phyloP scores from a whole-genome alignment of 1,140 invertebrate genomes.

The Chironomus striatipennis region DNA sequence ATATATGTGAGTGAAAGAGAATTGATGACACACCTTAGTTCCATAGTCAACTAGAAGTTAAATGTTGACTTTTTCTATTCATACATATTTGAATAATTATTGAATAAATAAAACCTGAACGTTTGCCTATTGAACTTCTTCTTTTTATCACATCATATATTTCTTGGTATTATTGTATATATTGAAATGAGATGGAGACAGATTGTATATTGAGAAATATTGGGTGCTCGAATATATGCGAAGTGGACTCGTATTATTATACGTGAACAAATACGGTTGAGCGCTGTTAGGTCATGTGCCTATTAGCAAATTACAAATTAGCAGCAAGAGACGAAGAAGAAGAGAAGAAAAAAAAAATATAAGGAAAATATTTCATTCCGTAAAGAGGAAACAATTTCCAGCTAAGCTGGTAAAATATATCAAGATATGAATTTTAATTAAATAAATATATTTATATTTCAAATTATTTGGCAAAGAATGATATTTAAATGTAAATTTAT shows the following conservation, averaged over 20 bases:
- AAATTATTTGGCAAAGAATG: background rate
- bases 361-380: background rate
- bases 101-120: conserved; percentile 4
- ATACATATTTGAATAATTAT: conserved; percentile 15
- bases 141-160: background rate
- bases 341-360: no score
- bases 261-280: background rate
- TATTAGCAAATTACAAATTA: conserved; percentile 10
- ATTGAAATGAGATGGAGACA: no score
- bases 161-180: no score
- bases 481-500: conserved; percentile 10
- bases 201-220: no score
- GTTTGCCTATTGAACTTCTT: conserved; percentile 3
- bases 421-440: conserved; percentile 10
- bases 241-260: background rate
- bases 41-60: conserved; percentile 8
- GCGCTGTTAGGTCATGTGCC: background rate
- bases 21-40: background rate
- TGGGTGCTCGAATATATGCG: background rate
- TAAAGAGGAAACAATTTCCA: background rate
- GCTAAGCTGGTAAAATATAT: conserved; percentile 7
- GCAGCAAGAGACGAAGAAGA: background rate
- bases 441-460: background rate
- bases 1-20: background rate
- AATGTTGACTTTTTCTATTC: conserved; percentile 14